Evolutionary conservation across 2,888 invertebrate genomes (phyloP), one percentile per base, ranked within the genome.

Genomic region (Allygus modestus): DNA sequence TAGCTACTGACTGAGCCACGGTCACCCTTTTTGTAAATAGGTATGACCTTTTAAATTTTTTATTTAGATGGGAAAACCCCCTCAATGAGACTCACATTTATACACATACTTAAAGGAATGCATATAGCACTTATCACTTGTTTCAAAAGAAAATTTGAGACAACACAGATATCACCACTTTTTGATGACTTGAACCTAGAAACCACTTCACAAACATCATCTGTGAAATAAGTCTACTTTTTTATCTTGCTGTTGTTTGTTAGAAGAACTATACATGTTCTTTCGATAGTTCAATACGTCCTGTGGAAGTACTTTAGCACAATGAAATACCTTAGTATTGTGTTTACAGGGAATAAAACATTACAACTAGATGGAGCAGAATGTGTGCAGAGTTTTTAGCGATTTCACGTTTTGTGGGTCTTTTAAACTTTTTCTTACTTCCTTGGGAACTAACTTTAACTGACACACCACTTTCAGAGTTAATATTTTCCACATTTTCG

Each of bases 291-390:
- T 54, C 17, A 54, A 20, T 9, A 15, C 54, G 15, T 54, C 54
- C 23, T 54, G 17, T 17, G 17, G 54, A 17, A 4, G 54, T 17
- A 54, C 54, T 23, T 54, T 54, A 54, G n/a, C 17, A 54, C 54
- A 54, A 4, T 54, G 54, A 17, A 54, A 54, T 54, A 23, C 17
- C 23, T 54, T 54, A 54, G n/a, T 23, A 54, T 54, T 54, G 54
- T 54, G 54, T 23, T 54, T 54, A 23, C 54, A 54, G 7, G 54
- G 54, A 15, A 17, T 54, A 54, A 54, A 54, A 54, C 54, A 54
- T 54, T 54, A 20, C n/a, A 54, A 4, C 54, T 15, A 54, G 54
- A 20, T 54, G 54, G 54, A 20, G 54, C 54, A 20, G 54, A 54
- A 54, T 54, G 23, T 54, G 7, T 54, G n/a, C n/a, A 9, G n/a